These are phyloP conservation scores for Ia io DNA, from an alignment of 2,113 vertebrate species.

Conservation along the genomic window DNA sequence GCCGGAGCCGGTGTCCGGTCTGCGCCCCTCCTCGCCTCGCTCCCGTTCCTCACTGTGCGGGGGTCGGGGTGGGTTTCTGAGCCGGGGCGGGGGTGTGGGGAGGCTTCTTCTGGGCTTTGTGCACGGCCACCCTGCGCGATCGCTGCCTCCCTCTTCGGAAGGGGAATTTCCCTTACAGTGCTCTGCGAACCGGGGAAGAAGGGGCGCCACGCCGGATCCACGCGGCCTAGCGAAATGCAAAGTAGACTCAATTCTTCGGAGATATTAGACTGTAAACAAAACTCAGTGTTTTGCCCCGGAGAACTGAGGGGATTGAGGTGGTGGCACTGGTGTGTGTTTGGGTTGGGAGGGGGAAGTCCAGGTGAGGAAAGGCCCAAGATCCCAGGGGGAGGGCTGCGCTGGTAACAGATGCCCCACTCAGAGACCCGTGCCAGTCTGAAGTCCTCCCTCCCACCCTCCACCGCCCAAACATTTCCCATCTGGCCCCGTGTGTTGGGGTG, in stretches of 20 bases:
- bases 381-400: background rate
- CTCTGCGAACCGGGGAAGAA: background rate
- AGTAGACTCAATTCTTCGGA: conserved; percentile 39
- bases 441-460: background rate
- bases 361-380: background rate
- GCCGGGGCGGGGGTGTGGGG: background rate
- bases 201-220: conserved; percentile 4
- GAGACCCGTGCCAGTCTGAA: background rate
- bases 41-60: background rate
- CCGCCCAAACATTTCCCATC: background rate
- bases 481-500: background rate
- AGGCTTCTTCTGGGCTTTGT: conserved; percentile 31
- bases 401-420: background rate
- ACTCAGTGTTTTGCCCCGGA: background rate
- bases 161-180: conserved; percentile 60
- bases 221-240: conserved; percentile 28
- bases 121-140: background rate
- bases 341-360: background rate
- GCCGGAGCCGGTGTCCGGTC: background rate
- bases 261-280: conserved; percentile 57
- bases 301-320: background rate
- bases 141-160: background rate
- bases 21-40: background rate
- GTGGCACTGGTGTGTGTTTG: background rate
- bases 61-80: background rate